These are phyloP conservation scores for Cyanistes caeruleus DNA, from an alignment of 2,113 vertebrate genomes.

Conservation along the genomic window DNA sequence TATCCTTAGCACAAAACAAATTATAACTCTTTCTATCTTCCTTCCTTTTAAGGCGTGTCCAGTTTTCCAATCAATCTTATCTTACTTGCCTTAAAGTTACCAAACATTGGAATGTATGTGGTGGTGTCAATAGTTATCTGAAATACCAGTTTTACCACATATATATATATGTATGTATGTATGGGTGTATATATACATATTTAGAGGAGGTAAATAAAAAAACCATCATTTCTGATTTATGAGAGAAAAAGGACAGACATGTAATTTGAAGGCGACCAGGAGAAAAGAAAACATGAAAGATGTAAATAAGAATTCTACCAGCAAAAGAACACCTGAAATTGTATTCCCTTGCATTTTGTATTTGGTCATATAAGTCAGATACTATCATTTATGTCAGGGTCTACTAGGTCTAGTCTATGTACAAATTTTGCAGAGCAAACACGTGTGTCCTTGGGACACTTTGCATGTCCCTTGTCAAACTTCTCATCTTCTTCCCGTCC, in stretches of 20 bases:
- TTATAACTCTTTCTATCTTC: not conserved
- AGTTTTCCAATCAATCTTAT: not conserved
- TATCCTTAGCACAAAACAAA: not conserved
- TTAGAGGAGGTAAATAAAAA: not conserved
- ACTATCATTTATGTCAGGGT: not conserved
- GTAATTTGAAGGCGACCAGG: not conserved
- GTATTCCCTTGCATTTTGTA: not conserved
- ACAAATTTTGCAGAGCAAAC: not conserved
- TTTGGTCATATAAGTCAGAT: not conserved
- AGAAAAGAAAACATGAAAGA: not conserved
- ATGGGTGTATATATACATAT: no score
- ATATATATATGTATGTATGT: no score
- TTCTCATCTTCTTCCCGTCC: not conserved
- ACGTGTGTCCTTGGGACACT: rapidly evolving
- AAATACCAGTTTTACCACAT: not conserved
- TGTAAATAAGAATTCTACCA: not conserved
- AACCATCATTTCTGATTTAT: not conserved
- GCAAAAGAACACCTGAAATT: not conserved
- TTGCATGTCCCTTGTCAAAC: not conserved
- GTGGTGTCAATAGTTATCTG: not conserved
- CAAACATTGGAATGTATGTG: not conserved
- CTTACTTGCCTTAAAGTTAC: not conserved
- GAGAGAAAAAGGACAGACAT: not conserved
- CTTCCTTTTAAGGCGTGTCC: not conserved
- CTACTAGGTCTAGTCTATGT: not conserved